These are phyloP conservation scores for Boloria selene DNA, from an alignment of 2,888 invertebrate species.

Conservation along the genomic window DNA sequence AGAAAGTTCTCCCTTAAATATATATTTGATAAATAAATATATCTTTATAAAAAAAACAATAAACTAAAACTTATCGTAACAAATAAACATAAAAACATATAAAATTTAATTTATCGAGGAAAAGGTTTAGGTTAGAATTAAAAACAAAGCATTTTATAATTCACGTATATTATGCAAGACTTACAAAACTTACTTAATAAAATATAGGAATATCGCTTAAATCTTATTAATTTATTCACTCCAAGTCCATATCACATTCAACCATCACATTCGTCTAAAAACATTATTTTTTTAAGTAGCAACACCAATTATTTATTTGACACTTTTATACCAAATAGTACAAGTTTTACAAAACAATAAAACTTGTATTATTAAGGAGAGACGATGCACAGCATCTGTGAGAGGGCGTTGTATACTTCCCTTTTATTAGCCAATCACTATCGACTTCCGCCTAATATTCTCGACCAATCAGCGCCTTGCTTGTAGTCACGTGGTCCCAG, in stretches of 20 bases:
- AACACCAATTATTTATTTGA: conserved; percentile 27
- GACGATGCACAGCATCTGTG: conserved; percentile 9
- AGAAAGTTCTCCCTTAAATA: too few relatives aligned
- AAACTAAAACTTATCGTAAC: too few relatives aligned
- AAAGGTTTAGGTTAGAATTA: conserved; percentile 37
- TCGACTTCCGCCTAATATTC: too few relatives aligned
- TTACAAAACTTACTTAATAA: conserved; percentile 72
- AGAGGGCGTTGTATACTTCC: too few relatives aligned
- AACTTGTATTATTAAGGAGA: conserved; percentile 13
- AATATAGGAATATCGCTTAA: conserved; percentile 73
- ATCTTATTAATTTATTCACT: conserved; percentile 14
- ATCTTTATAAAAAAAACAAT: too few relatives aligned
- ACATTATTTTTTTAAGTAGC: conserved; percentile 32
- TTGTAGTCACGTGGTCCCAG: too few relatives aligned
- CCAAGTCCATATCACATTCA: conserved; percentile 73
- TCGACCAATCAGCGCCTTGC: too few relatives aligned
- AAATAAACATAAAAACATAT: too few relatives aligned
- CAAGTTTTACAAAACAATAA: conserved; percentile 15
- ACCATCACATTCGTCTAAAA: conserved; percentile 62
- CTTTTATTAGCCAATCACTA: too few relatives aligned
- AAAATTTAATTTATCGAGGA: not conserved
- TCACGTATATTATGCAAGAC: conserved; percentile 63
- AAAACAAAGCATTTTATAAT: conserved; percentile 39
- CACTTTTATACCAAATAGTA: conserved; percentile 9
- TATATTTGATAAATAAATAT: too few relatives aligned